Evolutionary conservation across 2,797 vertebrate species (phyloP), one percentile per base, ranked within the genome.

Genomic region (Euphonia xanthogaster): DNA sequence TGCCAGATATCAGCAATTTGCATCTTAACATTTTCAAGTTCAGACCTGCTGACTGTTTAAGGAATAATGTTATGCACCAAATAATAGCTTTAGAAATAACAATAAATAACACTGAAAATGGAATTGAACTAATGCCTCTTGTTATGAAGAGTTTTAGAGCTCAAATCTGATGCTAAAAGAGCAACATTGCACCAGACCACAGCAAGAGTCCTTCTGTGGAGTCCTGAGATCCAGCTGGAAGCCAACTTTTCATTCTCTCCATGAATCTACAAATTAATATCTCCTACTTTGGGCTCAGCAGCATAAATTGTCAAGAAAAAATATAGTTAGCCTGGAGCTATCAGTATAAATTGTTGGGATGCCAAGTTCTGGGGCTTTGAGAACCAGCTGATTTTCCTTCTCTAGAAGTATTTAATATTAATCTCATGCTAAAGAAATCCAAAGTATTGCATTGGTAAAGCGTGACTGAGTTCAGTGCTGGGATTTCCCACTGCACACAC

Each of bases 241-340:
- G 57, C 67, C 89, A 96, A 77, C 75, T 95, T 72, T 93, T 94
- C 85, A 92, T 97, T 93, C 91, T 75, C 39, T 31, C 75, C 16
- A 4, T 77, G 70, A 72, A 84, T 60, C 70, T 45, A 80, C 47
- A 80, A 84, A 96, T 96, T 96, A 79, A 60, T 70, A 92, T 89
- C 88, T 91, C 67, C 67, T 58, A 45, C 35, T 67, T 94, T 55
- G 68, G 82, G 75, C 65, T 75, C 42, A 97, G 67, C 62, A 86
- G 76, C 70, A 54, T 35, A 94, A 95, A 96, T 88, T 92, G 91
- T 94, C 86, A 89, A 65, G 73, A n/a, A 93, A 94, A 97, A 94
- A 82, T 90, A 97, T 48, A 74, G 86, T 62, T 90, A 91, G 89
- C 94, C 96, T 33, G 76, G 77, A 96, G 94, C 95, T 62, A 92